Conservation (phyloP, 2,797 vertebrate genomes). For the Paguma larvata region DNA sequence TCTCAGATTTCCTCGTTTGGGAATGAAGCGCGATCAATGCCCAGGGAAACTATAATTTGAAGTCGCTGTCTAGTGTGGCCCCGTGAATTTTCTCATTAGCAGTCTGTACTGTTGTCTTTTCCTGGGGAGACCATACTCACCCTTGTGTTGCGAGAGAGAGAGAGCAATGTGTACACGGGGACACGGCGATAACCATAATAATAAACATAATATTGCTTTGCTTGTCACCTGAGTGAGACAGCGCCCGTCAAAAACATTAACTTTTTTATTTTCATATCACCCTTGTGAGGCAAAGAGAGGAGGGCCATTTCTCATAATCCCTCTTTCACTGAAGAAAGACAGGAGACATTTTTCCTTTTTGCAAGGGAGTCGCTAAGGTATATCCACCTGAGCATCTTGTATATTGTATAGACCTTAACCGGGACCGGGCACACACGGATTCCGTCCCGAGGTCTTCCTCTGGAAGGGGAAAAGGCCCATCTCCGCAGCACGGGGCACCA, state of each 20-base stretch:
- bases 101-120: background rate
- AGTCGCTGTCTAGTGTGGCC: background rate
- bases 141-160: background rate
- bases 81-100: background rate
- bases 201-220: background rate
- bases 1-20: background rate
- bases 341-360: constrained; percentile 10
- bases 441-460: background rate
- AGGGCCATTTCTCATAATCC: background rate
- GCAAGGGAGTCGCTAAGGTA: background rate
- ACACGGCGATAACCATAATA: fast-evolving
- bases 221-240: constrained; percentile 40
- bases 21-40: background rate
- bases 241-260: background rate
- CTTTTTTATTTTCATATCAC: constrained; percentile 48
- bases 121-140: background rate
- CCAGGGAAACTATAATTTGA: background rate
- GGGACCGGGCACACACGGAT: background rate
- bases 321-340: constrained; percentile 7
- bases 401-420: background rate
- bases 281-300: background rate
- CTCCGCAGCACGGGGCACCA: too few species aligned
- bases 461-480: background rate
- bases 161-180: background rate
- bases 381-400: fast-evolving